Evolutionary conservation across 2,888 invertebrate genomes (phyloP).

Genomic region (Drosophila anomelani): DNA sequence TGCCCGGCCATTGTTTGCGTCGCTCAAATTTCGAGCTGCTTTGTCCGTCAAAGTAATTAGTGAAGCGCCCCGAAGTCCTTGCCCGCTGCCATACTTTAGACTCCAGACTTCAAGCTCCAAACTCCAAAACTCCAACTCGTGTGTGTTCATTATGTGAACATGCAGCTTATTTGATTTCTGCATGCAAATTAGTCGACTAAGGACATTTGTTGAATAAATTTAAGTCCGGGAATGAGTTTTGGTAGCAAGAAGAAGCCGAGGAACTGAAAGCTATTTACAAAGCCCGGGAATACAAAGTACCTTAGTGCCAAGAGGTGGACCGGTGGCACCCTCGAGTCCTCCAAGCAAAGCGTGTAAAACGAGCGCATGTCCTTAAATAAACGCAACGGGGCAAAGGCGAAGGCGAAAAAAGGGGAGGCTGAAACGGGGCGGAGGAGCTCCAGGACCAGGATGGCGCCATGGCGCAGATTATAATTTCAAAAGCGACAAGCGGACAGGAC

Average conservation of each 20-base stretch:
- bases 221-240: constrained; percentile 30
- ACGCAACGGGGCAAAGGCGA: constrained; percentile 40
- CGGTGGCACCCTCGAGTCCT: constrained; percentile 49
- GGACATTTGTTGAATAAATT: constrained; percentile 72
- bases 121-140: constrained; percentile 14
- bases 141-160: constrained; percentile 66
- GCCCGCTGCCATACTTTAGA: constrained; percentile 30
- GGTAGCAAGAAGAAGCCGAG: constrained; percentile 48
- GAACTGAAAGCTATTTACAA: constrained; percentile 62
- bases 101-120: not conserved
- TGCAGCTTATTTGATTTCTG: constrained; percentile 74
- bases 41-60: constrained; percentile 81
- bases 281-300: constrained; percentile 49
- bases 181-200: constrained; percentile 76
- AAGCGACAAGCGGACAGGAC: constrained; percentile 62
- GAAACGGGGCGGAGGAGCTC: constrained; percentile 13
- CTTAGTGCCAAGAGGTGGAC: constrained; percentile 34
- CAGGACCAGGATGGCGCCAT: constrained; percentile 48
- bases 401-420: constrained; percentile 14
- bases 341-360: constrained; percentile 65
- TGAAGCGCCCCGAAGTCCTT: constrained; percentile 67
- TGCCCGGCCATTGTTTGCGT: constrained; percentile 69
- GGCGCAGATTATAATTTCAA: constrained; percentile 82
- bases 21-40: constrained; percentile 64
- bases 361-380: constrained; percentile 72